Percentiles rank a stretch among this genome's conserved stretches.
Conservation (phyloP, 2,888 invertebrate genomes). For the Cataglyphis rosenhaueri region DNA sequence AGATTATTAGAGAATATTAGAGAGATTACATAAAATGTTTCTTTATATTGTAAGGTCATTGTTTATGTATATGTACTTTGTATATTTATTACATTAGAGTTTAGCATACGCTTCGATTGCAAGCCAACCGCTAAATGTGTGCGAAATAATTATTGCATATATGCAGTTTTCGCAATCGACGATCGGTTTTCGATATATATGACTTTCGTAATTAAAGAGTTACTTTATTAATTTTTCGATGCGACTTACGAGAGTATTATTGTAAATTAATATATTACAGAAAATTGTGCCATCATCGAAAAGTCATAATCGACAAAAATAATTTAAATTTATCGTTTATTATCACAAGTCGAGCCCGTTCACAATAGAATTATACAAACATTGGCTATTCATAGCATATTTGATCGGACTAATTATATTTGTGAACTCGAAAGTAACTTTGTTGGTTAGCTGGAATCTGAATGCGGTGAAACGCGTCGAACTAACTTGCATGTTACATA, state of each 20-base stretch:
- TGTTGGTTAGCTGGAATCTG: constrained; percentile 30
- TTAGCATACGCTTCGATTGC: not conserved
- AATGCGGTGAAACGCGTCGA: constrained; percentile 61
- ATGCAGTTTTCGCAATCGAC: not conserved
- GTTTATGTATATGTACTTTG: not conserved
- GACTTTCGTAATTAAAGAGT: not conserved
- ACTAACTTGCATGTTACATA: constrained; percentile 72
- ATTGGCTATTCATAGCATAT: constrained; percentile 52
- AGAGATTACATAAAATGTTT: not conserved
- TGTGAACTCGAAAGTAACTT: constrained; percentile 57
- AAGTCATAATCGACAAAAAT: constrained; percentile 9
- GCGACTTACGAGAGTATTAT: not conserved
- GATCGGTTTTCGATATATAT: not conserved
- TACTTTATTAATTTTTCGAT: not conserved
- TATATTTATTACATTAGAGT: not conserved
- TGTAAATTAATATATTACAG: not conserved
- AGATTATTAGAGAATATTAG: not conserved
- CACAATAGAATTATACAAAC: constrained; percentile 40
- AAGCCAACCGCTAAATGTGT: not conserved
- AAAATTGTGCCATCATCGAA: not conserved
- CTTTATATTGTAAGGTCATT: not conserved
- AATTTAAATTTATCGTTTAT: not conserved
- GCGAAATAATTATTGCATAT: not conserved
- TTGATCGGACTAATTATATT: constrained; percentile 63
- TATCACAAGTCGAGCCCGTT: not conserved